Evolutionary conservation across 2,797 vertebrate genomes (phyloP).

Genomic region (Limnodromus scolopaceus): DNA sequence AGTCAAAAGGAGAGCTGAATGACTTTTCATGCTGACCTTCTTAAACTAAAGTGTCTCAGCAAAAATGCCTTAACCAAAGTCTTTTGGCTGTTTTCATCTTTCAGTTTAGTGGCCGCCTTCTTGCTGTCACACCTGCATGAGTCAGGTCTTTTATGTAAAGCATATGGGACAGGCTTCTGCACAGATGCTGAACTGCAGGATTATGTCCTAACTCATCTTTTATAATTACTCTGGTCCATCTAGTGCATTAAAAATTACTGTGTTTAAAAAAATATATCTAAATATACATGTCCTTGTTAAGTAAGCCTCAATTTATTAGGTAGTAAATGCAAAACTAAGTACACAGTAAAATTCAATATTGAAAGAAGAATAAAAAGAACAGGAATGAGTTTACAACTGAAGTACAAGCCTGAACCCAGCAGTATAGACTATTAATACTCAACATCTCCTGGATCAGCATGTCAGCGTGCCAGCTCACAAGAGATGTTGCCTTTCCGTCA

Average conservation of each 20-base stretch:
- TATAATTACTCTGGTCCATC: background rate
- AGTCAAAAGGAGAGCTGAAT: conserved; percentile 28
- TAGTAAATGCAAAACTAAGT: background rate
- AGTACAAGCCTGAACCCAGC: background rate
- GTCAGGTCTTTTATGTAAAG: conserved; percentile 16
- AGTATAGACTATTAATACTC: background rate
- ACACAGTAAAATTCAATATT: background rate
- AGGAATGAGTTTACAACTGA: background rate
- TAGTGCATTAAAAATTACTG: background rate
- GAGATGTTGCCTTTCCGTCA: background rate
- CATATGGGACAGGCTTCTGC: background rate
- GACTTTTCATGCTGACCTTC: conserved; percentile 36
- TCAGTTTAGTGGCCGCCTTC: background rate
- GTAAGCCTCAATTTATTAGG: background rate
- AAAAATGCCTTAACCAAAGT: background rate
- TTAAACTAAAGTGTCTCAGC: background rate
- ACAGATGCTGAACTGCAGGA: background rate
- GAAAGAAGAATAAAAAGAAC: background rate
- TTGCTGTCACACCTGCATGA: conserved; percentile 10
- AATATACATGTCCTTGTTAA: background rate
- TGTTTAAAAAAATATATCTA: background rate
- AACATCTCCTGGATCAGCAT: background rate
- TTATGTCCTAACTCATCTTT: background rate
- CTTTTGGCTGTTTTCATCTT: conserved; percentile 2
- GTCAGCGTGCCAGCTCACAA: background rate